Conservation (phyloP, 2,888 invertebrate species). For the Lithophane leautieri region DNA sequence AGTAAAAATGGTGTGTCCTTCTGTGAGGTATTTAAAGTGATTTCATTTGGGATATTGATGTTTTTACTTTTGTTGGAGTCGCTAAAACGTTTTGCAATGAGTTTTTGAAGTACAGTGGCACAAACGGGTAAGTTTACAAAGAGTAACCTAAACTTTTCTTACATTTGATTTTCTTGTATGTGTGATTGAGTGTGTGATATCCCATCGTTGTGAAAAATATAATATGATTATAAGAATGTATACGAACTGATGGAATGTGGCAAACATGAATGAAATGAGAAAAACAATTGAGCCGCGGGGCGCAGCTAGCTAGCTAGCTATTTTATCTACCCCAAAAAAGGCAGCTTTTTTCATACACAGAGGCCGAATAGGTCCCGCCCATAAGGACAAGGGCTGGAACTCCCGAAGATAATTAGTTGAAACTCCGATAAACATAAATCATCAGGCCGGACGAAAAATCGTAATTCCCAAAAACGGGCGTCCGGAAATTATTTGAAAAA, state of each 20-base stretch:
- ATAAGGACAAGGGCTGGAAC: slow-evolving; percentile 24
- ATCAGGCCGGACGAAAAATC: slow-evolving; percentile 64
- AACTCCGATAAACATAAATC: slow-evolving; percentile 62
- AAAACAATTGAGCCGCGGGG: neutral
- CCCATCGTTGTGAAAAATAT: no score
- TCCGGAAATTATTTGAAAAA: slow-evolving; percentile 88
- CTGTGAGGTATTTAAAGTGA: slow-evolving; percentile 65
- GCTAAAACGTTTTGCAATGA: slow-evolving; percentile 12
- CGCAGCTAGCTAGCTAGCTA: no score
- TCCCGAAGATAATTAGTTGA: slow-evolving; percentile 57
- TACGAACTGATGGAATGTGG: neutral
- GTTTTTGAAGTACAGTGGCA: neutral
- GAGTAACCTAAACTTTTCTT: no score
- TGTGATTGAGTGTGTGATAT: neutral
- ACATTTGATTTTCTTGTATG: neutral
- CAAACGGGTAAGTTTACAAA: no score
- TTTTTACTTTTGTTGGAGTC: slow-evolving; percentile 11
- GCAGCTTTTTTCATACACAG: slow-evolving; percentile 11
- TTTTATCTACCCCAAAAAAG: neutral
- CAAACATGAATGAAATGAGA: neutral
- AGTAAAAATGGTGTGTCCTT: slow-evolving; percentile 67
- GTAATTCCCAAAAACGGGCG: slow-evolving; percentile 82
- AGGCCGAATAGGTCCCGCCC: slow-evolving; percentile 21
- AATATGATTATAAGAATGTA: neutral
- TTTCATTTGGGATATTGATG: slow-evolving; percentile 48